Conservation (phyloP, 2,888 invertebrate species). For the Acrobasis repandana region DNA sequence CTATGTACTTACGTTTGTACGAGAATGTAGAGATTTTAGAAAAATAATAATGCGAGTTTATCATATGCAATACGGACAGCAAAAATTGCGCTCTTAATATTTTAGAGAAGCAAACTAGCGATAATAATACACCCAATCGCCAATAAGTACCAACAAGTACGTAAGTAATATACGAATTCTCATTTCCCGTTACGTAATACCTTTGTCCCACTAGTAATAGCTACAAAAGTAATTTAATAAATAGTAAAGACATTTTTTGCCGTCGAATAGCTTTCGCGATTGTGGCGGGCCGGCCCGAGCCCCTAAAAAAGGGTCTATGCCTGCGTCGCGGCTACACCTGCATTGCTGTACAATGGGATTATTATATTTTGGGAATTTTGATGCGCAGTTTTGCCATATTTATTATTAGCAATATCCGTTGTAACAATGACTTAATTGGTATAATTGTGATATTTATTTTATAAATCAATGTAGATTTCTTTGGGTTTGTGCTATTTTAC, state of each 20-base stretch:
- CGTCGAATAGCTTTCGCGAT: not conserved
- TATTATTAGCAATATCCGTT: not conserved
- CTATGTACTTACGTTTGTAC: too few relatives aligned
- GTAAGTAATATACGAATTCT: too few relatives aligned
- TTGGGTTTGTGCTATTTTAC: too few relatives aligned
- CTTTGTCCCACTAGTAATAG: not conserved
- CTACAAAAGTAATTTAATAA: conserved; percentile 11
- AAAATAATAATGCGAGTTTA: too few relatives aligned
- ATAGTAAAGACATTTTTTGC: conserved; percentile 1
- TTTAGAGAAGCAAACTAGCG: too few relatives aligned
- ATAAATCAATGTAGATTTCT: not conserved
- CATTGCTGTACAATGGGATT: conserved; percentile 21
- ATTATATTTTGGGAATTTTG: conserved; percentile 7
- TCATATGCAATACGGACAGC: too few relatives aligned
- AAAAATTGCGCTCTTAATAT: too few relatives aligned
- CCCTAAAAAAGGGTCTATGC: conserved; percentile 30
- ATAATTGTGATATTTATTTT: not conserved
- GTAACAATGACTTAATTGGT: not conserved
- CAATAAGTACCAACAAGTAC: too few relatives aligned
- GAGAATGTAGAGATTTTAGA: too few relatives aligned
- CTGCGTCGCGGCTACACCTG: conserved; percentile 28
- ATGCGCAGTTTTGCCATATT: not conserved
- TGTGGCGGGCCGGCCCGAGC: not conserved
- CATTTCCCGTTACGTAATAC: too few relatives aligned
- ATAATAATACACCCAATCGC: too few relatives aligned